Evolutionary conservation across 2,797 vertebrate genomes (phyloP), one percentile per base, ranked within the genome.

Genomic region (Syngnathus rostellatus): DNA sequence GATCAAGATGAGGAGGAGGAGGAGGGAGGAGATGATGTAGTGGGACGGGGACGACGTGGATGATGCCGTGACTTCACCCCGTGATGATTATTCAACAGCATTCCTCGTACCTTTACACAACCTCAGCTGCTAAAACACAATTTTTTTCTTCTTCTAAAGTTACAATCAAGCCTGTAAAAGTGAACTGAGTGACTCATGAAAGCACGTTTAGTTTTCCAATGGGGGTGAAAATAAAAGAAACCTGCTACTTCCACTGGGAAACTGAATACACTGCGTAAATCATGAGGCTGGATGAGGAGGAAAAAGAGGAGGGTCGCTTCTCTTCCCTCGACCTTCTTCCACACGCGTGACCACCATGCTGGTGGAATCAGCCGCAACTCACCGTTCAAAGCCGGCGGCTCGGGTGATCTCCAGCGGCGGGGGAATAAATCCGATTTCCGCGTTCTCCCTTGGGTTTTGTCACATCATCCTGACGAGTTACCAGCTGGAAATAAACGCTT

Each of bases 391-490:
- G 37, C 19, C 45, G 46, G 48, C 77, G 55, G 80, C 78, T 81
- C 78, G 58, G 82, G 69, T 63, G 74, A 66, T 80, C 74, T 68
- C 73, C 83, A 71, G 81, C 77, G 63, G 72, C 46, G 71, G 41
- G 48, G 68, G 25, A 64, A 46, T 45, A 64, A 74, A 77, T 76
- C 68, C 69, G 60, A 31, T 67, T 63, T 62, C 68, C 73, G 68
- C 71, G 69, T 82, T 72, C 68, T 54, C 65, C 59, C 63, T 71
- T 63, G 74, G 63, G 77, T 75, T 72, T 71, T 74, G 85, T 92
- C 90, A 91, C 89, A 90, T 89, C 89, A 85, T 91, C 81, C 66
- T 74, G 75, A 63, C 59, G 17, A 70, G 78, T 37, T 72, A 50
- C 41, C 73, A 68, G 78, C 80, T 68, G 77, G 67, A 77, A 74